Evolutionary conservation across 2,888 invertebrate species (phyloP), one percentile per base, ranked within the genome.

Genomic region (Pristionchus entomophagus): DNA sequence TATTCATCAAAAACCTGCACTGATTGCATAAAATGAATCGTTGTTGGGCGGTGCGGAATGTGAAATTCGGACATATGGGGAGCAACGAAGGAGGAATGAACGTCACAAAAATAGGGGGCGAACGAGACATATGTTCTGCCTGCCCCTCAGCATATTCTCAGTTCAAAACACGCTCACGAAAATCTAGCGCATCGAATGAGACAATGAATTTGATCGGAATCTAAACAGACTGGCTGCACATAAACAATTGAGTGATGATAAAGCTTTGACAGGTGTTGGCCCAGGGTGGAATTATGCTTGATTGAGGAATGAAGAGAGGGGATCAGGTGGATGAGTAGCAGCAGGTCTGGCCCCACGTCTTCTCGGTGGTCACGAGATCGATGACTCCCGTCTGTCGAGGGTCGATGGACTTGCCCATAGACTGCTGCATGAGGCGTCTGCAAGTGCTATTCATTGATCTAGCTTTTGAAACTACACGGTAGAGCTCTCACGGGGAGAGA

Each of bases 391-490:
- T 88, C 32, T 85, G 85, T 19, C 73, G 38, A 56, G 83, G 86
- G 29, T 88, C 87, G 32, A 86, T 85, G 41, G 86, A 84, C 17
- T 59, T 41, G 12, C 90, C 90, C 12, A 86, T 85, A 29, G 88
- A 80, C 14, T 86, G 87, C 22, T 87, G 86, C n/a, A 89, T 84
- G n/a, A 90, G 85, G 0, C 88, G 86, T 86, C 90, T 90, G 86
- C 86, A 90, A 87, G 22, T 62, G n/a, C 3, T 62, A n/a, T n/a
- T n/a, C n/a, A n/a, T n/a, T n/a, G n/a, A n/a, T n/a, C n/a, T n/a
- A n/a, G n/a, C n/a, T n/a, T n/a, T n/a, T n/a, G n/a, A n/a, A n/a
- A n/a, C n/a, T n/a, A n/a, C n/a, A n/a, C n/a, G n/a, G n/a, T n/a
- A n/a, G n/a, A n/a, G n/a, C n/a, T n/a, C n/a, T n/a, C n/a, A n/a